These are phyloP conservation scores for Oscheius sp. DNA, from an alignment of 2,888 invertebrate species.

Conservation along the genomic window DNA sequence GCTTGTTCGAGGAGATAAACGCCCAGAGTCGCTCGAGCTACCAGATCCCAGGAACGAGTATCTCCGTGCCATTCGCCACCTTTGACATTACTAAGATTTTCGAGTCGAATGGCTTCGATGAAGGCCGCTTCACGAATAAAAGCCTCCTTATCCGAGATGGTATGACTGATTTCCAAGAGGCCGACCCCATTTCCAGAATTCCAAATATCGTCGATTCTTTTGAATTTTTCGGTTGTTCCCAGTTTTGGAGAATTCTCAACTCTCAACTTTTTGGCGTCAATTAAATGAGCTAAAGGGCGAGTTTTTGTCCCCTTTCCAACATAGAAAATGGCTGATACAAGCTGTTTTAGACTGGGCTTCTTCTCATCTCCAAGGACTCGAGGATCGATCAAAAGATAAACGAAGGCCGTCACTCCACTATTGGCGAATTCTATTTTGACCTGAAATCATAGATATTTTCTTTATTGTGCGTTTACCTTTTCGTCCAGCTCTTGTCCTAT, in stretches of 20 bases:
- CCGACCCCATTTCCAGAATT: slow-evolving; percentile 43
- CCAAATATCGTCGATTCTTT: slow-evolving; percentile 45
- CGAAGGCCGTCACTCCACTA: slow-evolving; percentile 46
- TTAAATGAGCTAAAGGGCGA: slow-evolving; percentile 88
- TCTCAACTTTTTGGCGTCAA: slow-evolving; percentile 80
- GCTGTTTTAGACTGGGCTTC: slow-evolving; percentile 78
- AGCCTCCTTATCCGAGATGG: slow-evolving; percentile 81
- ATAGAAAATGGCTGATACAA: slow-evolving; percentile 89
- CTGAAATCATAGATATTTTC: not conserved
- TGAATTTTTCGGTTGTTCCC: slow-evolving; percentile 38
- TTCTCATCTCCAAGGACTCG: slow-evolving; percentile 36
- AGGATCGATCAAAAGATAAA: slow-evolving; percentile 64
- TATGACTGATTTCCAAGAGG: slow-evolving; percentile 45
- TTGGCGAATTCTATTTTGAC: slow-evolving; percentile 13
- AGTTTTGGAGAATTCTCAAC: slow-evolving; percentile 32
- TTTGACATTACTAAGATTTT: slow-evolving; percentile 61
- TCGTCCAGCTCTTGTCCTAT: slow-evolving; percentile 26
- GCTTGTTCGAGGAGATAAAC: slow-evolving; percentile 45
- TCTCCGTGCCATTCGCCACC: slow-evolving; percentile 58
- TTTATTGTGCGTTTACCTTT: slow-evolving; percentile 6
- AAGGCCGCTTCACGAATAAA: slow-evolving; percentile 92
- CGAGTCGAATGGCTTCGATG: slow-evolving; percentile 82
- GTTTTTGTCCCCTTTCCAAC: slow-evolving; percentile 87
- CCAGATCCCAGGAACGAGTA: slow-evolving; percentile 47
- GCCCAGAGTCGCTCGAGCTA: slow-evolving; percentile 56